Evolutionary conservation across 2,113 vertebrate species (phyloP), one percentile per base, ranked within the genome.

Genomic region (Indicator indicator): DNA sequence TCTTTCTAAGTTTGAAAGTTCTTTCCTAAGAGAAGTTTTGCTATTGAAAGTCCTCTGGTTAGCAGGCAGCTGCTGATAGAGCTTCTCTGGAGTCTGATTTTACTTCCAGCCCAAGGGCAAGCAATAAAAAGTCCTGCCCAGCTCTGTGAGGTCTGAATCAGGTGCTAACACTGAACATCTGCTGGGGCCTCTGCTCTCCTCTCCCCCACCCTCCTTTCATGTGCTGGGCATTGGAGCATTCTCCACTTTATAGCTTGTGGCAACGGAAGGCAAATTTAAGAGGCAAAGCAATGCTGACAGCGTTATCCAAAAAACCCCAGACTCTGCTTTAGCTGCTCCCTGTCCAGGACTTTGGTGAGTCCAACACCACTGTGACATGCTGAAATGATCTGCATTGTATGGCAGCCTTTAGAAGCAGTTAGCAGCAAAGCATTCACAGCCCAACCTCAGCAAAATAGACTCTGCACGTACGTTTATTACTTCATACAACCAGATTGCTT

Each of bases 131-230:
- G 42, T 52, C 42, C 79, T 75, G 65, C 76, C 69, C 3, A 1
- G 48, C 16, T 91, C 62, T 90, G 76, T 86, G 95, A 93, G 92
- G 95, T 95, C 92, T 93, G 76, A 91, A 91, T 86, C 93, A 95
- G 96, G 94, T 94, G 94, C 93, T 96, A 96, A 97, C 86, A 72
- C 69, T 46, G 80, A 97, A 95, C 94, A 96, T 90, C 90, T 94
- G 91, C 86, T 65, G 63, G 12, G 58, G 65, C 76, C 76, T 88
- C 76, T n/a, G 46, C 89, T 86, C 63, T 78, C 52, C n/a, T 80
- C 69, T 55, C 36, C 60, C 60, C 62, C 21, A 30, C 58, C 50
- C 81, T 70, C 55, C 26, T 71, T 48, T 81, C 63, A 64, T 32
- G 75, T 16, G 30, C 60, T 46, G 50, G 50, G 58, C 63, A 79